These are phyloP conservation scores for Chondrosia reniformis DNA, from an alignment of 37 sponge, comb jelly and placozoan species.

Conservation along the genomic window DNA sequence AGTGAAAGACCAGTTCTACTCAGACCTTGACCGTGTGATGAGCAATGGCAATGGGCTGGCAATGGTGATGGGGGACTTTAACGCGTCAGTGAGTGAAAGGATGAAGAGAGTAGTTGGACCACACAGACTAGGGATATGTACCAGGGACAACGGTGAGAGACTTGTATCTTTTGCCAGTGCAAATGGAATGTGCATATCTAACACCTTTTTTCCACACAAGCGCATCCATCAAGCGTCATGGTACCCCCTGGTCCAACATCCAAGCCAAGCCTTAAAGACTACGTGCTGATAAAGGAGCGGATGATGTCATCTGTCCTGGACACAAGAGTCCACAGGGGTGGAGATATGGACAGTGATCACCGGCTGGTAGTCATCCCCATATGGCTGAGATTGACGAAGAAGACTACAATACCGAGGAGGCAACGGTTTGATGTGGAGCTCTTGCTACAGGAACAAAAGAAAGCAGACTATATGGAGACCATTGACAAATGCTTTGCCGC, in stretches of 20 bases:
- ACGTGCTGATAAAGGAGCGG: not conserved
- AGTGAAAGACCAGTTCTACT: constrained; percentile 12
- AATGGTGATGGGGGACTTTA: constrained; percentile 5
- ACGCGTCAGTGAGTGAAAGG: not conserved
- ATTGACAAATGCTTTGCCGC: not conserved
- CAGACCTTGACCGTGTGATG: constrained; percentile 9
- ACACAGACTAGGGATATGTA: not conserved
- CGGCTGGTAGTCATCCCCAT: constrained; percentile 15
- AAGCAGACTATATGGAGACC: constrained; percentile 2
- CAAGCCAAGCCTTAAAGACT: constrained; percentile 10
- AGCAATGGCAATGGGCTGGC: constrained; percentile 3
- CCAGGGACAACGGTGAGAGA: constrained; percentile 17
- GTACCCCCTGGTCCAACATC: constrained; percentile 10
- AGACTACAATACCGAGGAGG: not conserved
- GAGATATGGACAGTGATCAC: constrained; percentile 7
- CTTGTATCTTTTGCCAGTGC: constrained; percentile 11
- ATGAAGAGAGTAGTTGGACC: not conserved
- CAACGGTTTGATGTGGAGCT: not conserved
- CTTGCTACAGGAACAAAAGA: not conserved
- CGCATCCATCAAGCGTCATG: constrained; percentile 10
- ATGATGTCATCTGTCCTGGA: constrained; percentile 15
- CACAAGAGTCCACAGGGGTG: constrained; percentile 11
- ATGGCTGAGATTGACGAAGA: not conserved
- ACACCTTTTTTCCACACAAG: constrained; percentile 8
- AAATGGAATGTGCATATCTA: not conserved